Percentiles rank a stretch among this genome's conserved stretches.
Evolutionary conservation across 1,140 invertebrate genomes (phyloP).

Genomic region (Chrysomallon squamiferum): DNA sequence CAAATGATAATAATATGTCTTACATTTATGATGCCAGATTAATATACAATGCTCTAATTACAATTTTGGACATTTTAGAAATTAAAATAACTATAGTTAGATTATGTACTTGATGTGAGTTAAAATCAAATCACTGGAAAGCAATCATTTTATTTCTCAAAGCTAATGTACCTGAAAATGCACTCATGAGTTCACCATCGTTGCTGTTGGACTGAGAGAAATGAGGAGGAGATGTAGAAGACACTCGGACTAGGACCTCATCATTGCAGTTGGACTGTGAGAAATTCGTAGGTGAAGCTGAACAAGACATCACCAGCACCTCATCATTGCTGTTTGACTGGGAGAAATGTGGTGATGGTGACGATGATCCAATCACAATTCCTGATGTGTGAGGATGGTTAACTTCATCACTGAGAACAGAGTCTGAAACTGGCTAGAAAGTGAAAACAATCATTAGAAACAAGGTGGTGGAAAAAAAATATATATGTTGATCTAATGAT

Average conservation of each 20-base stretch:
- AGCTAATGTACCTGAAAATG: conserved; percentile 20
- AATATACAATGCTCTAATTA: too few relatives aligned
- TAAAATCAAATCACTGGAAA: too few relatives aligned
- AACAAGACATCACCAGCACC: conserved; percentile 17
- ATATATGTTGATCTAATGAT: too few relatives aligned
- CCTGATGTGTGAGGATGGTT: conserved; percentile 7
- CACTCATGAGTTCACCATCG: conserved; percentile 22
- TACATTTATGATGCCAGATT: too few relatives aligned
- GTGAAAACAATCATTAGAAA: not conserved
- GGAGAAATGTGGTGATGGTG: conserved; percentile 14
- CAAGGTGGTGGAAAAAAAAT: not conserved
- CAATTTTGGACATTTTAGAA: too few relatives aligned
- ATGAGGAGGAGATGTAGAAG: conserved; percentile 16
- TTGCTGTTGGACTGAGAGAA: conserved; percentile 16
- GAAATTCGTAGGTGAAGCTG: conserved; percentile 5
- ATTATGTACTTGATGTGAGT: too few relatives aligned
- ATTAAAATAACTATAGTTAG: too few relatives aligned
- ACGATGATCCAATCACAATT: conserved; percentile 12
- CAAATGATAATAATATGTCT: too few relatives aligned
- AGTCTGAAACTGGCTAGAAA: conserved; percentile 8
- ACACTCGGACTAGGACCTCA: conserved; percentile 1
- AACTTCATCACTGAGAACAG: not conserved
- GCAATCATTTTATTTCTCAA: too few relatives aligned
- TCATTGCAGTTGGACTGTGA: too few relatives aligned
- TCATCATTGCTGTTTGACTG: conserved; percentile 15